A percentile compares a stretch with the other conserved stretches of the same genome.
Conservation (phyloP, 2,797 vertebrate genomes). For the Sebastes aleutianus region DNA sequence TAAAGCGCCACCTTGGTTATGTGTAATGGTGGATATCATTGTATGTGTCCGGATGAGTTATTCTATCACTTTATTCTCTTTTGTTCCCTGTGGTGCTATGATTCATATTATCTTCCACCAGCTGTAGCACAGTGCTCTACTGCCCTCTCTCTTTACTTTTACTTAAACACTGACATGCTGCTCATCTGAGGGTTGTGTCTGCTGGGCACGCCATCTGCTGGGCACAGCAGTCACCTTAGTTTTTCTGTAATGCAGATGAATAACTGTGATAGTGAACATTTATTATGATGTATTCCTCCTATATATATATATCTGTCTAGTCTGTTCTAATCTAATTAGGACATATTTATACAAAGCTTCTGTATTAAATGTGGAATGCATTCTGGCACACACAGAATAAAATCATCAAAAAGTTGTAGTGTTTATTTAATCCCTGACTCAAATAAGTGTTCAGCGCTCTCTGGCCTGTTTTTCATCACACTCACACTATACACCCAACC, state of each 20-base stretch:
- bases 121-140: constrained; percentile 48
- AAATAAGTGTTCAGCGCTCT: constrained; percentile 3
- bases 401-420: neutral
- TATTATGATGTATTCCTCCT: neutral
- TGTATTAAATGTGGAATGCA: neutral
- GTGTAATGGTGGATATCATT: constrained; percentile 34
- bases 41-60: constrained; percentile 36
- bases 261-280: neutral
- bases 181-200: neutral
- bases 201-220: constrained; percentile 65
- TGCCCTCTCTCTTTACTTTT: constrained; percentile 51
- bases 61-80: neutral
- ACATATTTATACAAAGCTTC: neutral
- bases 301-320: neutral
- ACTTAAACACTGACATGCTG: constrained; percentile 9
- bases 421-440: constrained; percentile 21
- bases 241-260: neutral
- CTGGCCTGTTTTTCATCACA: constrained; percentile 42
- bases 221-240: neutral
- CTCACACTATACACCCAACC: constrained; percentile 33
- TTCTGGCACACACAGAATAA: neutral
- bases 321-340: neutral
- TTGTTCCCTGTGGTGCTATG: neutral
- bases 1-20: neutral
- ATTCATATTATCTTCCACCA: neutral